Conservation (phyloP, 2,113 vertebrate species). For the pig (Sus scrofa) region T2T-Sscrofa CM000826.6:63177001-63177500, state of each 20-base stretch:
- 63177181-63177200: background rate
- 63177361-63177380: constrained; percentile 15
- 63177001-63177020: background rate
- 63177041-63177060: background rate
- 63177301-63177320: constrained; percentile 1
- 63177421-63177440: background rate
- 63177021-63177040: background rate
- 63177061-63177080: background rate
- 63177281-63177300: background rate
- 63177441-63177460: constrained; percentile 7
- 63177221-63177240: background rate
- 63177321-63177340: background rate
- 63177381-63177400: constrained; percentile 8
- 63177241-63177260: background rate
- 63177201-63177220: background rate
- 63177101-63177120: background rate
- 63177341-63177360: constrained; percentile 25
- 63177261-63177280: background rate
- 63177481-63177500: constrained; percentile 48
- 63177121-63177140: background rate
- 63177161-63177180: background rate
- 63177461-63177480: constrained; percentile 30
- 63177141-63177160: background rate
- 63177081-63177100: background rate
- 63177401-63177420: constrained; percentile 29